A percentile compares a stretch with the other conserved stretches of the same genome.
Evolutionary conservation across 2,797 vertebrate genomes (phyloP).

Genomic region (Enteromius viviparus): DNA sequence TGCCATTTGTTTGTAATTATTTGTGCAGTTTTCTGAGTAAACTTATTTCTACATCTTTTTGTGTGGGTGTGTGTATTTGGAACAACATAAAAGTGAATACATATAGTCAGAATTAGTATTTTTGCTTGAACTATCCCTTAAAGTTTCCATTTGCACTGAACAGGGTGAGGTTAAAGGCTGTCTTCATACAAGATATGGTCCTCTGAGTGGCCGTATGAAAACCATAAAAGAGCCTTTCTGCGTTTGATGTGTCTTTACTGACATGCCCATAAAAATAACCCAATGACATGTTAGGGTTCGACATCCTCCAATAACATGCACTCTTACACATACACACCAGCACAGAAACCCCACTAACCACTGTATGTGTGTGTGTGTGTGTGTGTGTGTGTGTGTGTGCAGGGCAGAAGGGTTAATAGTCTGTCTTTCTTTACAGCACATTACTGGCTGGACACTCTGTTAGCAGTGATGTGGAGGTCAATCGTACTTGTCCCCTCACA

Average conservation of each 20-base stretch:
- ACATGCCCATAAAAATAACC: conserved; percentile 64
- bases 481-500: conserved; percentile 75
- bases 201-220: conserved; percentile 57
- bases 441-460: conserved; percentile 78
- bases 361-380: conserved; percentile 24
- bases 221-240: conserved; percentile 61
- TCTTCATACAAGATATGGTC: conserved; percentile 41
- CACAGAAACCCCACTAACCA: conserved; percentile 20
- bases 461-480: conserved; percentile 75
- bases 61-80: not conserved
- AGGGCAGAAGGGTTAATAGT: conserved; percentile 78
- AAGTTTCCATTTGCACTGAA: conserved; percentile 16
- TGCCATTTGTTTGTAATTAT: not conserved
- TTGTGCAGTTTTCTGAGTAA: not conserved
- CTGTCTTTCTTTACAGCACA: conserved; percentile 72
- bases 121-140: not conserved
- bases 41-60: not conserved
- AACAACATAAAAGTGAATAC: not conserved
- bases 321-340: conserved; percentile 38
- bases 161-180: not conserved
- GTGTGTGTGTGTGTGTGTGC: conserved; percentile 36
- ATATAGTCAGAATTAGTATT: not conserved
- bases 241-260: conserved; percentile 48
- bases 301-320: conserved; percentile 50
- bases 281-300: conserved; percentile 64